Conservation (phyloP, 2,888 invertebrate genomes). For the Epistrophella euchroma region DNA sequence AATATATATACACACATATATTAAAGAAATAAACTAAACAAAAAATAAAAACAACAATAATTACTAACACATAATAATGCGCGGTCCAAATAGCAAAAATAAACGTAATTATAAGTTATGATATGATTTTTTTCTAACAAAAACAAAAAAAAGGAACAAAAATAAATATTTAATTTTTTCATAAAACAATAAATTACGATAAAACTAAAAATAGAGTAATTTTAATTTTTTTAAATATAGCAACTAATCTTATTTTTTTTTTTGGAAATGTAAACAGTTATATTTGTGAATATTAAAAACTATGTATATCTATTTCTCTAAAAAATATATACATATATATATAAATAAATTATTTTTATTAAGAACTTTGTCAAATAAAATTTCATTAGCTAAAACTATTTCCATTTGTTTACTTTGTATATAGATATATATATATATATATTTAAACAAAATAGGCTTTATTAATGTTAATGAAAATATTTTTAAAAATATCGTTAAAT, state of each 20-base stretch:
- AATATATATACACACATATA: background rate
- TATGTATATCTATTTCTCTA: background rate
- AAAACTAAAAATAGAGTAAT: background rate
- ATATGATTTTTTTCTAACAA: conserved; percentile 47
- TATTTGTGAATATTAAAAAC: background rate
- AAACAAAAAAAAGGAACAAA: conserved; percentile 6
- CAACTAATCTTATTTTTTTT: background rate
- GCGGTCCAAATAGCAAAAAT: conserved; percentile 73
- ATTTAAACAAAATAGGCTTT: conserved; percentile 6
- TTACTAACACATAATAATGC: conserved; percentile 64
- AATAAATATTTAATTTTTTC: background rate
- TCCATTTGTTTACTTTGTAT: conserved; percentile 10
- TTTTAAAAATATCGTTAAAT: background rate
- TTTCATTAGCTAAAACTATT: background rate
- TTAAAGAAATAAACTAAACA: background rate
- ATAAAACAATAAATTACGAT: background rate
- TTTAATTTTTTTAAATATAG: background rate
- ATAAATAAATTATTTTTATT: background rate
- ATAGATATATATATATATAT: background rate
- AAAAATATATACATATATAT: no score
- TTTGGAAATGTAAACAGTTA: background rate
- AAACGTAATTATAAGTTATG: conserved; percentile 41
- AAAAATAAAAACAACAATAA: conserved; percentile 14
- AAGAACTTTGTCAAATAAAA: background rate
- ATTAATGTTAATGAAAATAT: conserved; percentile 30